phyloP scores from a whole-genome alignment of 2,797 vertebrate genomes.

The Protonibea diacanthus region DNA sequence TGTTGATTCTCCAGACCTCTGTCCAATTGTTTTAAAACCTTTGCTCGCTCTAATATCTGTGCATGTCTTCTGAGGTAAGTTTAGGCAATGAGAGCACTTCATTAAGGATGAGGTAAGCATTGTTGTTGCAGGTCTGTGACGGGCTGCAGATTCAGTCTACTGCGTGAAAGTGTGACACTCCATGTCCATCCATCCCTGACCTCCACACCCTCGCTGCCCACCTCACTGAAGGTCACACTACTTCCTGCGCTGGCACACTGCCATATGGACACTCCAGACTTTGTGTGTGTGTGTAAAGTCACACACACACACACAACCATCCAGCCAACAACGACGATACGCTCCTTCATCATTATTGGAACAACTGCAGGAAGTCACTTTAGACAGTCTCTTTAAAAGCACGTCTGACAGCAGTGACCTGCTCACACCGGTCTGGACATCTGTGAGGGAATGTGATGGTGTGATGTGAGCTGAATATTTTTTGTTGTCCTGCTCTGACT shows the following conservation, averaged over 20 bases:
- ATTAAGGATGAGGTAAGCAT: too few relatives aligned
- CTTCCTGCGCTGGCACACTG: not conserved
- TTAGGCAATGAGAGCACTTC: too few relatives aligned
- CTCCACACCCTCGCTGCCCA: not conserved
- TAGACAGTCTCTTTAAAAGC: not conserved
- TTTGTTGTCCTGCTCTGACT: constrained; percentile 33
- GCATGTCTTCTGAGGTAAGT: too few relatives aligned
- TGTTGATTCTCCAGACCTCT: too few relatives aligned
- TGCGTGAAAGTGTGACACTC: not conserved
- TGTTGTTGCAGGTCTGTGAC: too few relatives aligned
- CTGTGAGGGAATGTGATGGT: constrained; percentile 2
- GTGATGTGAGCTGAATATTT: not conserved
- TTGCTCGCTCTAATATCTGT: too few relatives aligned
- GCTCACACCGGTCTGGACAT: not conserved
- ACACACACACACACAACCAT: too few relatives aligned
- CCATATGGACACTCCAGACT: too few relatives aligned
- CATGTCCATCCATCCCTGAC: too few relatives aligned
- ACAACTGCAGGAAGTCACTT: not conserved
- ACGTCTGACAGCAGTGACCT: not conserved
- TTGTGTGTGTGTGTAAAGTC: not conserved
- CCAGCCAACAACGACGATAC: fast-evolving
- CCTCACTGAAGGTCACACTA: not conserved
- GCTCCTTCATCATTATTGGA: not conserved
- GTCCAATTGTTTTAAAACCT: too few relatives aligned
- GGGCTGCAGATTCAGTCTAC: too few relatives aligned